Conservation (phyloP, 2,888 invertebrate species). For the Lasioglossum lativentre region DNA sequence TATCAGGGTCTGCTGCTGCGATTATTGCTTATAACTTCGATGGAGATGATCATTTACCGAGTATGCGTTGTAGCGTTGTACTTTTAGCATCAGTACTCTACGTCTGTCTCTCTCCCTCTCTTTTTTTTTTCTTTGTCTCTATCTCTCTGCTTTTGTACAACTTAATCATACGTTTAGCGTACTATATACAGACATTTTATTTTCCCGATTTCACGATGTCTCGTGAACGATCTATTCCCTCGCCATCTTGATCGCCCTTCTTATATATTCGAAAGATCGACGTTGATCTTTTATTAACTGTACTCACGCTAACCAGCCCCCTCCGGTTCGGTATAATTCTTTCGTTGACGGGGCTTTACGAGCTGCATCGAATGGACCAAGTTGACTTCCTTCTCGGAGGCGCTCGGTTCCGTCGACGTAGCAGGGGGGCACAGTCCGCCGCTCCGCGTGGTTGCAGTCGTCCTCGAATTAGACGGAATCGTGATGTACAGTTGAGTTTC, state of each 20-base stretch:
- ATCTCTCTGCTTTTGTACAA: constrained; percentile 25
- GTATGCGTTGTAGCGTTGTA: constrained; percentile 68
- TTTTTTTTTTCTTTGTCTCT: constrained; percentile 38
- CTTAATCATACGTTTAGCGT: constrained; percentile 20
- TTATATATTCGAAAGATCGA: neutral
- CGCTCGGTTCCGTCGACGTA: neutral
- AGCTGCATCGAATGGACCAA: neutral
- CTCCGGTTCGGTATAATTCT: neutral
- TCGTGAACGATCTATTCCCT: neutral
- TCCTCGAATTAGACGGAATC: neutral
- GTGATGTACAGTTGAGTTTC: neutral
- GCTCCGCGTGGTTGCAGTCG: neutral
- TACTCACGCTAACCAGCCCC: constrained; percentile 8
- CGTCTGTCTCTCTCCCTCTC: constrained; percentile 54
- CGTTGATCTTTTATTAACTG: neutral
- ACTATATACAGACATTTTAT: constrained; percentile 16
- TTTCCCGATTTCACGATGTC: neutral
- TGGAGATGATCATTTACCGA: constrained; percentile 44
- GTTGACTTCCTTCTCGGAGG: neutral
- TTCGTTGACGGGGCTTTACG: neutral
- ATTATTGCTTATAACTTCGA: neutral
- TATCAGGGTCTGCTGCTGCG: no score
- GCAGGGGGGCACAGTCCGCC: no score
- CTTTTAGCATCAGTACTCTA: constrained; percentile 77
- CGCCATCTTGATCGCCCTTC: neutral